phyloP scores from a whole-genome alignment of 92 coral and sea anemone genomes.

The Palythoa grandiflora region DNA sequence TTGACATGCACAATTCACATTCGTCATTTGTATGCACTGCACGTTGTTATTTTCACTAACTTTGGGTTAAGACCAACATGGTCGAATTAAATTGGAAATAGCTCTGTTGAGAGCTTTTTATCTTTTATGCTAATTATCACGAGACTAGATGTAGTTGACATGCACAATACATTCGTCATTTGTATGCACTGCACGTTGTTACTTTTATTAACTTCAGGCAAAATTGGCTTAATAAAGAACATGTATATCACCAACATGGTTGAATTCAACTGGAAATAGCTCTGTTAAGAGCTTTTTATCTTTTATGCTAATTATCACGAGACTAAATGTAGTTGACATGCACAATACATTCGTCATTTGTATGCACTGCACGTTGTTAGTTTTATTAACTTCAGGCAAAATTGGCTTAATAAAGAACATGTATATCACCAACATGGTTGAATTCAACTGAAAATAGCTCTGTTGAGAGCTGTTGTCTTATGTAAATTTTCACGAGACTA shows the following conservation, averaged over 20 bases:
- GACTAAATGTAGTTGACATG: not conserved
- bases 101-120: not conserved
- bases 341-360: not conserved
- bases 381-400: too few relatives aligned
- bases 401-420: not conserved
- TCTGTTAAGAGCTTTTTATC: not conserved
- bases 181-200: not conserved
- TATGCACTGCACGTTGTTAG: not conserved
- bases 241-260: not conserved
- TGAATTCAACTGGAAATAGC: too few relatives aligned
- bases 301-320: too few relatives aligned
- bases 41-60: too few relatives aligned
- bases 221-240: not conserved
- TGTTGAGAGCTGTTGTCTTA: constrained; percentile 3
- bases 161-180: not conserved
- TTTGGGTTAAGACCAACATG: too few relatives aligned
- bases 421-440: not conserved
- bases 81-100: too few relatives aligned
- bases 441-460: constrained; percentile 8
- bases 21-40: too few relatives aligned
- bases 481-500: too few relatives aligned
- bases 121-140: too few relatives aligned
- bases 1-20: too few relatives aligned
- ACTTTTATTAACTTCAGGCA: too few relatives aligned
- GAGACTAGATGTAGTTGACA: not conserved